Evolutionary conservation across 2,888 invertebrate genomes (phyloP), one percentile per base, ranked within the genome.

Genomic region (Priocnemis perturbator): DNA sequence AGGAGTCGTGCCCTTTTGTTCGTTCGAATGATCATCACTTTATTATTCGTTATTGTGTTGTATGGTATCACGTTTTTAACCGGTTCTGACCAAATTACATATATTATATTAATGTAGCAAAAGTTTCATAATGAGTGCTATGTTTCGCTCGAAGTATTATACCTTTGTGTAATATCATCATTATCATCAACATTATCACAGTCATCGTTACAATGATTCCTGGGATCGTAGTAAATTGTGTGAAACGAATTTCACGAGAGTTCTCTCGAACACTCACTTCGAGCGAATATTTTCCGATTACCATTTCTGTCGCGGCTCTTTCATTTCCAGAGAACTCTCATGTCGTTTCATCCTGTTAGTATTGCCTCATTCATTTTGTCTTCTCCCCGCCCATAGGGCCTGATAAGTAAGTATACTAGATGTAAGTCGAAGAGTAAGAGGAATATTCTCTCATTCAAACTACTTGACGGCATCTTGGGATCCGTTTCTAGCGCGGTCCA

Each of bases 101-200:
- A 37, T 19, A 14, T 19, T 37, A 37, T 57, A 57, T 57, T 57
- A 44, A 14, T n/a, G 66, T 79, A 64, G 79, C 72, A 71, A 65
- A 69, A 58, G 61, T 71, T 74, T 77, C 77, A 71, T 69, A 30
- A 69, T 67, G 64, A 79, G 26, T 77, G 76, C 71, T 79, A 74
- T 79, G 78, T 78, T 78, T 57, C 74, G 78, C 74, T 78, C 76
- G 74, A 78, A 70, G 73, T 61, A 76, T 72, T 69, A 64, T 76
- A 70, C 66, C 60, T 78, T 72, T 79, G 62, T 79, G 77, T 75
- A 75, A 70, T 66, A 37, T 67, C n/a, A 26, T 48, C 17, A 50
- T 60, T 64, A 57, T 67, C 67, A 55, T 71, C 66, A 61, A 71
- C 69, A 67, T 55, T 62, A 74, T 64, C 66, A 59, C 56, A 62